phyloP scores from a whole-genome alignment of 2,888 invertebrate species.

The Cheilosia impressa region DNA sequence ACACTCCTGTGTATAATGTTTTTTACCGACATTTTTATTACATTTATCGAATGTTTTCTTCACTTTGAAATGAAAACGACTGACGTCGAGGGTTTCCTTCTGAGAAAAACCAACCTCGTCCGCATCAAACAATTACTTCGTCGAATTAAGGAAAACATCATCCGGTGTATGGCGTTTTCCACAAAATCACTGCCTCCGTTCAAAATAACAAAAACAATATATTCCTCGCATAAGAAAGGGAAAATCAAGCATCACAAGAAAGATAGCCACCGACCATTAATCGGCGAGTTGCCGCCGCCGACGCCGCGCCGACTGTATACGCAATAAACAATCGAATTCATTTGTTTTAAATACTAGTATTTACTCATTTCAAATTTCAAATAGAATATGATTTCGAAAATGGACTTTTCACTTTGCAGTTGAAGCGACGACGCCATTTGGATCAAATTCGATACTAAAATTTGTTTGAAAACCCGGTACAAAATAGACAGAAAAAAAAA shows the following conservation, averaged over 20 bases:
- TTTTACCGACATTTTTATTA: slow-evolving; percentile 58
- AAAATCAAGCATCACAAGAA: slow-evolving; percentile 57
- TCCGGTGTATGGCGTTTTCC: slow-evolving; percentile 17
- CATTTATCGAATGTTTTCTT: slow-evolving; percentile 2
- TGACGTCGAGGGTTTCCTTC: slow-evolving; percentile 46
- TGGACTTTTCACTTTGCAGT: slow-evolving; percentile 67
- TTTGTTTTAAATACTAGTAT: slow-evolving; percentile 37
- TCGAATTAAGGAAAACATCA: slow-evolving; percentile 37
- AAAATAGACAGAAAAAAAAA: slow-evolving; percentile 1
- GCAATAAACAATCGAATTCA: slow-evolving; percentile 68
- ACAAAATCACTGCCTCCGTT: slow-evolving; percentile 17
- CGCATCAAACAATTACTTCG: slow-evolving; percentile 24
- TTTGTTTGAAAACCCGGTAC: background rate
- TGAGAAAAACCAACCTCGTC: slow-evolving; percentile 25
- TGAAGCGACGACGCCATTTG: slow-evolving; percentile 30
- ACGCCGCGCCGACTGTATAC: slow-evolving; percentile 25
- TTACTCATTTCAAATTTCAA: slow-evolving; percentile 57
- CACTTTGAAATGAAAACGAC: slow-evolving; percentile 32
- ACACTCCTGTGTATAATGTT: slow-evolving; percentile 17
- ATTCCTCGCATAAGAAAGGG: slow-evolving; percentile 22
- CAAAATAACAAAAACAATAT: slow-evolving; percentile 42
- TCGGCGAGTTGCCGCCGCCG: background rate
- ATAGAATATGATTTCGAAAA: slow-evolving; percentile 66
- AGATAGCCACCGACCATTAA: slow-evolving; percentile 46
- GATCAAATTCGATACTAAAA: slow-evolving; percentile 21